These are phyloP conservation scores for Todus mexicanus DNA, from an alignment of 2,797 vertebrate species.

Conservation along the genomic window DNA sequence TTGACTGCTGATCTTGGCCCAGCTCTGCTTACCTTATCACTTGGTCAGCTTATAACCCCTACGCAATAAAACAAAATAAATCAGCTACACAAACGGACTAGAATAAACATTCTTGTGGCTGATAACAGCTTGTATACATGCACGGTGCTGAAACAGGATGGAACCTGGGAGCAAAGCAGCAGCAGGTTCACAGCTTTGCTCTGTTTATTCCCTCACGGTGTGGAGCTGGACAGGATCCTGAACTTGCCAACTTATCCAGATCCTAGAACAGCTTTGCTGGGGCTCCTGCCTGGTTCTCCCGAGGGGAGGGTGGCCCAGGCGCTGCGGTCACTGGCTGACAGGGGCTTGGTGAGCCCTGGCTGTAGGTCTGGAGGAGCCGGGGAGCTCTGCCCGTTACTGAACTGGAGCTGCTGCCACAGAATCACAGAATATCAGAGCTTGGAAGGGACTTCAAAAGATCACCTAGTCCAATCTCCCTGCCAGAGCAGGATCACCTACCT, in stretches of 20 bases:
- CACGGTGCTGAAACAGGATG: background rate
- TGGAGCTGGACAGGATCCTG: no score
- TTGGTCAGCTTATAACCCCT: background rate
- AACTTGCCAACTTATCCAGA: background rate
- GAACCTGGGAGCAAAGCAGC: background rate
- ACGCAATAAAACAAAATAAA: background rate
- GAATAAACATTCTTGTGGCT: background rate
- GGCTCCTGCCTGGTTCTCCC: fast-evolving
- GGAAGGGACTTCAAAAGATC: no score
- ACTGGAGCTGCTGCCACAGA: no score
- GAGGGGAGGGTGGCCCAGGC: background rate
- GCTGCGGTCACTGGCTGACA: background rate
- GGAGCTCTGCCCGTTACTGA: no score
- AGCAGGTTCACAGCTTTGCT: background rate
- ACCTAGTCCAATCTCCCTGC: no score
- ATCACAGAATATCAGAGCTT: no score
- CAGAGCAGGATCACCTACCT: no score
- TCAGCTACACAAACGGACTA: background rate
- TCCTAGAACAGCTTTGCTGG: fast-evolving
- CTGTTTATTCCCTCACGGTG: background rate
- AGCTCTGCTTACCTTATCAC: background rate
- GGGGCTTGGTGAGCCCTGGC: no score
- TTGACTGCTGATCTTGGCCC: background rate
- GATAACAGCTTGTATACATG: background rate
- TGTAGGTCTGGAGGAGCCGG: no score